Evolutionary conservation across 2,888 invertebrate genomes (phyloP).

Genomic region (Hirtodrosophila histrioides): DNA sequence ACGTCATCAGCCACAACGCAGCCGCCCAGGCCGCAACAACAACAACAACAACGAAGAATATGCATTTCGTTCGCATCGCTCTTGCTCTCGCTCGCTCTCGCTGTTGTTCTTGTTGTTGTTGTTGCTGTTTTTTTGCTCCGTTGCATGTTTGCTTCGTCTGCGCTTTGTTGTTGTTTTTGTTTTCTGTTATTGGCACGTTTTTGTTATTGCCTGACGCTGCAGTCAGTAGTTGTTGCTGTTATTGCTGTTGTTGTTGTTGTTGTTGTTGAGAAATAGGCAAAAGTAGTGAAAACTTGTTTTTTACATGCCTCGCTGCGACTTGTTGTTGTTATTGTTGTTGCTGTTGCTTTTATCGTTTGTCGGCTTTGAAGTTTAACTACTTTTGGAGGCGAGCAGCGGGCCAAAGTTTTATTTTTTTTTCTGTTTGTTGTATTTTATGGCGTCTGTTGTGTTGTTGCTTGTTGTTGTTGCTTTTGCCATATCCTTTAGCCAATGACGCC

Average conservation of each 20-base stretch:
- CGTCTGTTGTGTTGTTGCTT: slow-evolving; percentile 31
- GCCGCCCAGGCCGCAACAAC: slow-evolving; percentile 20
- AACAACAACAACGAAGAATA: slow-evolving; percentile 25
- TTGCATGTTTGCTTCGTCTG: slow-evolving; percentile 44
- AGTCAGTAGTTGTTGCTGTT: slow-evolving; percentile 11
- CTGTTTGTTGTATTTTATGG: slow-evolving; percentile 32
- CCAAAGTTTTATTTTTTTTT: slow-evolving; percentile 29
- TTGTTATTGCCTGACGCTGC: slow-evolving; percentile 10
- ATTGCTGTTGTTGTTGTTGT: slow-evolving; percentile 28
- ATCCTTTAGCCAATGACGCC: slow-evolving; percentile 66
- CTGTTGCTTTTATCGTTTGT: slow-evolving; percentile 29
- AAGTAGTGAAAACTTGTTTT: slow-evolving; percentile 77
- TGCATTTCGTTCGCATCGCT: slow-evolving; percentile 20
- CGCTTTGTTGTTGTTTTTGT: slow-evolving; percentile 9
- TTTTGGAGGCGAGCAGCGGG: slow-evolving; percentile 64
- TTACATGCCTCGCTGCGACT: slow-evolving; percentile 33
- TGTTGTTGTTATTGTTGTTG: slow-evolving; percentile 19
- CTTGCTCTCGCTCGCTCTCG: too few relatives aligned
- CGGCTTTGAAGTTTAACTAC: slow-evolving; percentile 73
- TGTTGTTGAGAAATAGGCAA: slow-evolving; percentile 69
- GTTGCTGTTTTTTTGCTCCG: slow-evolving; percentile 33
- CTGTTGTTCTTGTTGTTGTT: slow-evolving; percentile 25
- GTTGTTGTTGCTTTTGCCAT: slow-evolving; percentile 47
- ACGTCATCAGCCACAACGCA: slow-evolving; percentile 51
- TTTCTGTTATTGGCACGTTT: slow-evolving; percentile 49